Percentiles rank a stretch among this genome's conserved stretches.
phyloP scores from a whole-genome alignment of 1,140 invertebrate genomes.

The Halesus radiatus region DNA sequence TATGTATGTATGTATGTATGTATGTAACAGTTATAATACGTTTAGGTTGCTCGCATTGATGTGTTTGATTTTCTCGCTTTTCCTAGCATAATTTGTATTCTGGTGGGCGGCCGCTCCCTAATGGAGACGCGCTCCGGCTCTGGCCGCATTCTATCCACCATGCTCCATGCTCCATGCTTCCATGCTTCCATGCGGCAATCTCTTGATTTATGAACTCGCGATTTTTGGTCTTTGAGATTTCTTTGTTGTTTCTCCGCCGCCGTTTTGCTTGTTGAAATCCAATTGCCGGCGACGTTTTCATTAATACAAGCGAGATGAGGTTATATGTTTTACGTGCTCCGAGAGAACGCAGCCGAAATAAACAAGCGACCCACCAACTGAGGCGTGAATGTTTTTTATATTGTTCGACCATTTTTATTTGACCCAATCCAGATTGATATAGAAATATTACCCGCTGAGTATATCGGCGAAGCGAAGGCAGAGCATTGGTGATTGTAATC shows the following conservation, averaged over 20 bases:
- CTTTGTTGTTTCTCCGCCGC: constrained; percentile 18
- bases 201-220: constrained; percentile 54
- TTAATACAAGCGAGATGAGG: constrained; percentile 35
- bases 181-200: constrained; percentile 44
- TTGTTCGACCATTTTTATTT: not conserved
- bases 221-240: constrained; percentile 31
- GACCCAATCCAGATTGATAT: not conserved
- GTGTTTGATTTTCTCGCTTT: constrained; percentile 29
- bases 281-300: constrained; percentile 44
- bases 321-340: constrained; percentile 37
- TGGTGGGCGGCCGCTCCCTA: constrained; percentile 38
- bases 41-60: constrained; percentile 23
- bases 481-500: too few species aligned
- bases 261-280: constrained; percentile 43
- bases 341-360: not conserved
- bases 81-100: constrained; percentile 53
- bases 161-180: too few species aligned
- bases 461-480: too few species aligned
- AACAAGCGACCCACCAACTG: constrained; percentile 1
- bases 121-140: constrained; percentile 53
- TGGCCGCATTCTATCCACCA: not conserved
- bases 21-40: constrained; percentile 14
- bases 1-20: too few species aligned
- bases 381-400: not conserved
- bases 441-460: not conserved